Percentiles rank a stretch among this genome's conserved stretches.
Evolutionary conservation across 2,888 invertebrate species (phyloP).

Genomic region (Platycheirus albimanus): DNA sequence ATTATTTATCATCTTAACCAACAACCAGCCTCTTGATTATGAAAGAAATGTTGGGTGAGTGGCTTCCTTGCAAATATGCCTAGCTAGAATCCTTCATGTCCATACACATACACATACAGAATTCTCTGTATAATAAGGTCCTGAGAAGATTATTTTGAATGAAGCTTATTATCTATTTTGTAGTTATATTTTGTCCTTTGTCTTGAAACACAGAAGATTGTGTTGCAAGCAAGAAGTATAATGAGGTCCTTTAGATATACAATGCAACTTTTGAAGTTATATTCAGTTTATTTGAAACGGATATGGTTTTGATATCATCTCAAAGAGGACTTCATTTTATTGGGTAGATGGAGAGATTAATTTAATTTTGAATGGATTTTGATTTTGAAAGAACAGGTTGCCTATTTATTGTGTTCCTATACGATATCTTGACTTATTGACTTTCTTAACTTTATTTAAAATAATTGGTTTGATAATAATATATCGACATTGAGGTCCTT

Average conservation of each 20-base stretch:
- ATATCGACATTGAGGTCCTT: too few relatives aligned
- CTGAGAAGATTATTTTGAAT: background rate
- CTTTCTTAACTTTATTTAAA: too few relatives aligned
- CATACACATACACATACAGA: too few relatives aligned
- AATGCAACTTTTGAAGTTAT: conserved; percentile 4
- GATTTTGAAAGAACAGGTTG: too few relatives aligned
- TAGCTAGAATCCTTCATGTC: too few relatives aligned
- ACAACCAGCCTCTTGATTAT: conserved; percentile 21
- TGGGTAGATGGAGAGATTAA: background rate
- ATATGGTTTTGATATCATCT: background rate
- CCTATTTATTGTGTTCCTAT: too few relatives aligned
- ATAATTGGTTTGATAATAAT: too few relatives aligned
- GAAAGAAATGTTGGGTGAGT: conserved; percentile 18
- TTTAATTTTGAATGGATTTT: background rate
- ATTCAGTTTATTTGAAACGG: background rate
- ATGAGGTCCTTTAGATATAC: background rate
- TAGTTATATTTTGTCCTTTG: background rate
- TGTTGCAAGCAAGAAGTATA: conserved; percentile 7
- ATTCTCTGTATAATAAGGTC: too few relatives aligned
- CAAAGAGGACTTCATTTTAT: background rate
- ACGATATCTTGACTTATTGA: too few relatives aligned
- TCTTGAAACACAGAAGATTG: background rate
- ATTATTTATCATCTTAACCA: conserved; percentile 13
- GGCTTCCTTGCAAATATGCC: background rate
- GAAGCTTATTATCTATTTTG: conserved; percentile 29